Evolutionary conservation across 2,888 invertebrate species (phyloP).

Genomic region (Drosophila ustulata): DNA sequence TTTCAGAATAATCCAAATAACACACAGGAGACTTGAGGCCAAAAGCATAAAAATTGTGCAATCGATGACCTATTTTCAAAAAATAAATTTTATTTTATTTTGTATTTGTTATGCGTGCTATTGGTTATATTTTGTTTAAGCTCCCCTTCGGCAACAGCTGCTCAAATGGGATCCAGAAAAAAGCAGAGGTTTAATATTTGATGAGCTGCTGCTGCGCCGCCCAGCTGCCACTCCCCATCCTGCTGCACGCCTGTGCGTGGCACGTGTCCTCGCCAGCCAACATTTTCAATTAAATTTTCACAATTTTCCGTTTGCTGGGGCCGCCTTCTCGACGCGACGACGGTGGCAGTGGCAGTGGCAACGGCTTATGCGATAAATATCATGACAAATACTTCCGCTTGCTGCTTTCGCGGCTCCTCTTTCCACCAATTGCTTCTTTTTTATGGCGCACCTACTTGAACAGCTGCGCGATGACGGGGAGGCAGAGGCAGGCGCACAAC

Average conservation of each 20-base stretch:
- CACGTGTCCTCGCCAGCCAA: constrained; percentile 50
- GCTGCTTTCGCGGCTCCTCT: constrained; percentile 39
- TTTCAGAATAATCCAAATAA: constrained; percentile 13
- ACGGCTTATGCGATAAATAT: constrained; percentile 76
- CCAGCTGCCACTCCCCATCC: not conserved
- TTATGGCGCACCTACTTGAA: constrained; percentile 39
- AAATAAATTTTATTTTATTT: constrained; percentile 18
- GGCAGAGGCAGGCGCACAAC: constrained; percentile 30
- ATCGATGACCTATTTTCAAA: constrained; percentile 40
- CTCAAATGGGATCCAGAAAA: constrained; percentile 33
- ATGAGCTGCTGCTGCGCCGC: constrained; percentile 54
- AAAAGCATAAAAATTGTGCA: constrained; percentile 7
- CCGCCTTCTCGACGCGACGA: constrained; percentile 58
- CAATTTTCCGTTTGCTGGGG: constrained; percentile 63
- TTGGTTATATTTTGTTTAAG: constrained; percentile 20
- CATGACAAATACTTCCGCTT: constrained; percentile 74
- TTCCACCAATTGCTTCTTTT: constrained; percentile 6
- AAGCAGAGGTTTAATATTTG: constrained; percentile 59
- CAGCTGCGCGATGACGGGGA: not conserved
- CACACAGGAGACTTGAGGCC: constrained; percentile 9
- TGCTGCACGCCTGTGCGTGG: constrained; percentile 14
- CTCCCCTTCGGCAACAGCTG: constrained; percentile 46
- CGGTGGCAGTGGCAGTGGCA: constrained; percentile 51
- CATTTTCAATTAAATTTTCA: constrained; percentile 78
- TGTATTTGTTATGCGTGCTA: constrained; percentile 26